Evolutionary conservation across 2,797 vertebrate species (phyloP), one percentile per base, ranked within the genome.

Genomic region (Eulemur albifrons): DNA sequence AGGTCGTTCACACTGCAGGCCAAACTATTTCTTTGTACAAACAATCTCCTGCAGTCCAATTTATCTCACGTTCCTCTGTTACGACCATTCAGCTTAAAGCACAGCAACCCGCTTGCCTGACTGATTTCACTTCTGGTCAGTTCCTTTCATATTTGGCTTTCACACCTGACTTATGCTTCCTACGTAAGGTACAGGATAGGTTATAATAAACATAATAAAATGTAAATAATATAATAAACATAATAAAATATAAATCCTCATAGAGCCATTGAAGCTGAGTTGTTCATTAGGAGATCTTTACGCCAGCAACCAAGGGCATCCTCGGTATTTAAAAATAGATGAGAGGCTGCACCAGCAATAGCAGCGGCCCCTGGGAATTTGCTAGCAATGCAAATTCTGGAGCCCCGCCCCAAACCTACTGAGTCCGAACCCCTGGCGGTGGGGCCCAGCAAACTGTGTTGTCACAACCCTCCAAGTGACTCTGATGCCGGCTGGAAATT

Each of bases 11-110:
- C 77, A 83, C 83, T 97, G 59, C 93, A 86, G n/a, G 93, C 92
- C 84, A 90, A 92, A 67, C 73, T 72, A 52, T 94, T 94, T 88
- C 91, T 94, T 96, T 87, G 59, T 50, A 35, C 93, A 97, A 97
- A 96, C 96, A 97, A 4, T 79, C 72, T 93, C 65, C 63, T 54
- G n/a, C n/a, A 63, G 57, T 65, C 35, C 57, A 38, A 7, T 70
- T 50, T 85, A 87, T 84, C 92, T 50, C 63, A 1, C 1, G 70
- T 27, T 70, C 59, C 45, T 84, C 82, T 80, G 23, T 65, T 32
- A 52, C 4, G 69, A 45, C 85, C 85, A 79, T 67, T 96, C 85
- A 69, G 45, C 48, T 35, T 73, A 69, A n/a, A 45, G 52, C 88
- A 63, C 59, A 48, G 83, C 70, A 90, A 85, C 11, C 43, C 75